Conservation (phyloP, 2,797 vertebrate genomes). For the Poeciliopsis gracilis region DNA sequence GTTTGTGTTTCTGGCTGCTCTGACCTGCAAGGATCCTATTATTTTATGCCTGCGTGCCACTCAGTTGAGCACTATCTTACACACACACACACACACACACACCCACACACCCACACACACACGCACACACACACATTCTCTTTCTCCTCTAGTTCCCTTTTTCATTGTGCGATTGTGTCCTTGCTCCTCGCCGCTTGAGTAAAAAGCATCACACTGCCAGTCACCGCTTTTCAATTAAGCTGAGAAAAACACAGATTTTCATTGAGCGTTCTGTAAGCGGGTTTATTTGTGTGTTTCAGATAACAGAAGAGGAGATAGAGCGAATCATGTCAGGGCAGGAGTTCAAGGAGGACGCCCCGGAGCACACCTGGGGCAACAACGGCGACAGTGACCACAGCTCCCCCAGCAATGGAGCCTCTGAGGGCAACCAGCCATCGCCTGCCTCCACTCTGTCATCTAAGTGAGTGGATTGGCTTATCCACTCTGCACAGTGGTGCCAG, state of each 20-base stretch:
- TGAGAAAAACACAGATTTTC: slow-evolving; percentile 18
- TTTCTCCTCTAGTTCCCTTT: slow-evolving; percentile 19
- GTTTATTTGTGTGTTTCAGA: slow-evolving; percentile 76
- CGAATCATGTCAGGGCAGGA: slow-evolving; percentile 99
- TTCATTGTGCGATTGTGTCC: slow-evolving; percentile 51
- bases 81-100: slow-evolving; percentile 4
- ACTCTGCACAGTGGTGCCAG: neutral
- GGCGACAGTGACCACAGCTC: slow-evolving; percentile 98
- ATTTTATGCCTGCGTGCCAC: slow-evolving; percentile 36
- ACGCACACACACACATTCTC: slow-evolving; percentile 1
- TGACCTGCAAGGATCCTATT: slow-evolving; percentile 37
- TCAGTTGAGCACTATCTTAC: slow-evolving; percentile 5
- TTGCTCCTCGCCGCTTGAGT: slow-evolving; percentile 53
- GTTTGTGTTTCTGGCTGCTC: slow-evolving; percentile 28
- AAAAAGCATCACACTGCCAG: slow-evolving; percentile 33
- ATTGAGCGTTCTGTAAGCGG: slow-evolving; percentile 16
- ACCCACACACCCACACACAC: neutral
- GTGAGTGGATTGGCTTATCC: slow-evolving; percentile 78
- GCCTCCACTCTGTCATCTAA: slow-evolving; percentile 96
- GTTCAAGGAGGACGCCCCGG: slow-evolving; percentile 95
- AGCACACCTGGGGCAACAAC: slow-evolving; percentile 94
- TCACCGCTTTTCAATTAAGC: slow-evolving; percentile 46
- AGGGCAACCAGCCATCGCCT: slow-evolving; percentile 97
- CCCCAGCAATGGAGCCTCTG: slow-evolving; percentile 93
- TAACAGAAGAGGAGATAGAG: slow-evolving; percentile 98